Base-by-base conservation (phyloP, 2,888 invertebrate species). In the Microchrysa polita region DNA sequence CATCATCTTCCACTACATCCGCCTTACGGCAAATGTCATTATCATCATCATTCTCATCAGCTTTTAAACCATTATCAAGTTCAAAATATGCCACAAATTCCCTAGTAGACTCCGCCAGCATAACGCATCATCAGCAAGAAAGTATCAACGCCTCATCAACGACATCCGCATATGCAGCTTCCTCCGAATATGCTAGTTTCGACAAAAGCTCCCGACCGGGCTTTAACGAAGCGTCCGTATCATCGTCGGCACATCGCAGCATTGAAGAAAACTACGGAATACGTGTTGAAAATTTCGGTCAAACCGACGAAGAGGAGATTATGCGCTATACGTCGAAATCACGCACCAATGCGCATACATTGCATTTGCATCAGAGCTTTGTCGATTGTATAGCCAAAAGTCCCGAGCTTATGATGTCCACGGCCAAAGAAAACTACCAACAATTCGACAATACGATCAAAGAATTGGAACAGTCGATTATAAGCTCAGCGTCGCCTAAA, bases 241-340 rank as follows among this genome's bases (percentile, higher is more conserved):
- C 7, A 42, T n/a, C 16, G 2, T 2, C 48, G 2, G 48, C 16
- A 7, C 5, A 2, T 14, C 14, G 40, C 34, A 16, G n/a, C 16
- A 20, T 69, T 1, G 60, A 65, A 18, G 72, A 60, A 4, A 60
- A 63, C 12, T 72, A 71, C 67, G 44, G 53, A 4, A 60, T 74
- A n/a, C 42, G 44, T 14, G 20, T 69, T 2, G 71, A 74, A 23
- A 73, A 76, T 73, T 76, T 73, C 42, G 73, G 73, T 12, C 76
- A 76, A 77, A 57, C 67, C 1, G 78, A 78, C 55, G 80, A 80
- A 59, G 77, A 77, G 7, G 80, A 80, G 73, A 77, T 80, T 5
- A 77, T 79, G 5, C 57, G 77, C 20, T 75, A 77, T 9, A 78
- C 77, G 9, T 10, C 27, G 2, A 12, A 18, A 1, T 57, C 52